A percentile compares a stretch with the other conserved stretches of the same genome.
These are phyloP conservation scores for Chiloscyllium punctatum DNA, from an alignment of 2,797 vertebrate species.

Conservation along the genomic window DNA sequence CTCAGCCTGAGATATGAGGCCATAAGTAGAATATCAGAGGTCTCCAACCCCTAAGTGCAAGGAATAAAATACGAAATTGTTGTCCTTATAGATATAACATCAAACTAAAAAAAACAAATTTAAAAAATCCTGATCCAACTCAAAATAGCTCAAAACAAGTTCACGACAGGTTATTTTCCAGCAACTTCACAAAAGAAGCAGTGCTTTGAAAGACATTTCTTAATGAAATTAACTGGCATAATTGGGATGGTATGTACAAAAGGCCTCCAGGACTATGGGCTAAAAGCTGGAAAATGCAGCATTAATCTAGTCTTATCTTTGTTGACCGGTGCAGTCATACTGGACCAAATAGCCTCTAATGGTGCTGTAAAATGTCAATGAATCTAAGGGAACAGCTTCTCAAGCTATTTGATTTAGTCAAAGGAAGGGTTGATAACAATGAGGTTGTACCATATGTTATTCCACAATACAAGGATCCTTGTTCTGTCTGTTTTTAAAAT, in stretches of 20 bases:
- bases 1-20: too few relatives aligned
- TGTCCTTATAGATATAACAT: not conserved
- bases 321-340: too few relatives aligned
- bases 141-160: not conserved
- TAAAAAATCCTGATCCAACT: not conserved
- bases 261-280: too few relatives aligned
- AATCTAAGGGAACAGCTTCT: not conserved
- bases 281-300: too few relatives aligned
- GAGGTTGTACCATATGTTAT: not conserved
- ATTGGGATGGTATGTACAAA: not conserved
- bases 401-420: not conserved
- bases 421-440: not conserved
- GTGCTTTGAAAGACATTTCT: not conserved
- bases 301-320: too few relatives aligned
- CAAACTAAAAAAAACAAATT: not conserved
- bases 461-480: not conserved
- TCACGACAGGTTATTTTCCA: not conserved
- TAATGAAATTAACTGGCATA: not conserved
- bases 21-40: too few relatives aligned
- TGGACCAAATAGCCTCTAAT: too few relatives aligned
- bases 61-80: too few relatives aligned
- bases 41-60: too few relatives aligned
- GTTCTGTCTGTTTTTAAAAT: not conserved
- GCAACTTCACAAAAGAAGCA: not conserved
- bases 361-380: too few relatives aligned